These are phyloP conservation scores for Scolopax mira DNA, from an alignment of 2,113 vertebrate genomes.

Conservation along the genomic window DNA sequence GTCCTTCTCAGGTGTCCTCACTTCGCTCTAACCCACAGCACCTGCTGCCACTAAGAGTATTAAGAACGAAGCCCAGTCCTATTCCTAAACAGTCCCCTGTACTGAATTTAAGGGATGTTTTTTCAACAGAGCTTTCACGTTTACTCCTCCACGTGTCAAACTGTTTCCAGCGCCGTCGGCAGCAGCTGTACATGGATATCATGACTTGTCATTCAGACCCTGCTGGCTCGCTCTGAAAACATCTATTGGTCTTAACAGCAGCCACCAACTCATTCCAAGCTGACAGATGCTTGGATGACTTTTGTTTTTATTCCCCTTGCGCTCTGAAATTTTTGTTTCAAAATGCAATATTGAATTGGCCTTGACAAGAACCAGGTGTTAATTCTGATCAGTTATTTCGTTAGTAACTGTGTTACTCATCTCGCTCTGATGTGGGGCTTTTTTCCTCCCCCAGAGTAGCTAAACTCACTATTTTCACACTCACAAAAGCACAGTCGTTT, in stretches of 20 bases:
- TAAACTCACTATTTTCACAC: neutral
- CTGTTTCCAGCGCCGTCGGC: neutral
- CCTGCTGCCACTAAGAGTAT: neutral
- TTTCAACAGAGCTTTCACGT: neutral
- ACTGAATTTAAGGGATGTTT: neutral
- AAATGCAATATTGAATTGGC: neutral
- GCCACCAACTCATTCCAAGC: neutral
- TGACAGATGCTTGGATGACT: constrained; percentile 2
- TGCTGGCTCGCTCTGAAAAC: constrained; percentile 14
- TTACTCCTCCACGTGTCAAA: neutral
- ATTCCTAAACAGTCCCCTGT: neutral
- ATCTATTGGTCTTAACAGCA: neutral
- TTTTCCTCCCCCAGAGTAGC: neutral
- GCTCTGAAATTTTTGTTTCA: constrained; percentile 1
- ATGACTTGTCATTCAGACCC: neutral
- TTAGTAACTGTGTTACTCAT: neutral
- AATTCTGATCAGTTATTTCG: neutral
- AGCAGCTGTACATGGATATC: neutral
- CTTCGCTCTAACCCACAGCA: neutral
- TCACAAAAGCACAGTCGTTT: neutral
- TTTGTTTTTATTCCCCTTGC: neutral
- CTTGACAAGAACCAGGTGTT: constrained; percentile 22
- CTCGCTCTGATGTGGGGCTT: neutral
- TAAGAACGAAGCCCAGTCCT: neutral
- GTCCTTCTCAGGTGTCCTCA: neutral